A percentile compares a stretch with the other conserved stretches of the same genome.
These are phyloP conservation scores for Tribolium madens DNA, from an alignment of 1,140 invertebrate genomes.

Conservation along the genomic window DNA sequence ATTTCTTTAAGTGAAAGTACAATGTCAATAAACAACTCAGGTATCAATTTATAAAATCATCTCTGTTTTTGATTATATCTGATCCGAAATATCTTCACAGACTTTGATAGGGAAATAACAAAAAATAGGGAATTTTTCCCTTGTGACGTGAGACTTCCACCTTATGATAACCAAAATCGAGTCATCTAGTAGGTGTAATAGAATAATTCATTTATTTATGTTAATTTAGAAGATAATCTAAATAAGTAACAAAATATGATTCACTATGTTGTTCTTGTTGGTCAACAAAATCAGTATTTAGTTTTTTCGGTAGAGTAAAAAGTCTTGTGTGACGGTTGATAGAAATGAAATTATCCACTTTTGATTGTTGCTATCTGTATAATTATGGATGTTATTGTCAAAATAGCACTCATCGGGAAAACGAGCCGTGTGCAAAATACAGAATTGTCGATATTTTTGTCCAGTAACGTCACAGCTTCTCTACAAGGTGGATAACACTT, in stretches of 20 bases:
- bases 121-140: background rate
- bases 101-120: background rate
- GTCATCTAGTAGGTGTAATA: background rate
- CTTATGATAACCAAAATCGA: background rate
- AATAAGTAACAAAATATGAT: background rate
- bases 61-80: too few species aligned
- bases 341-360: too few species aligned
- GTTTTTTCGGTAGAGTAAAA: too few species aligned
- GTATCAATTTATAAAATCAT: background rate
- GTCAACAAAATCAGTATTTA: too few species aligned
- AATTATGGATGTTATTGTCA: slow-evolving; percentile 4
- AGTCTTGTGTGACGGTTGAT: too few species aligned
- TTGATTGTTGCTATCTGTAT: background rate
- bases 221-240: background rate
- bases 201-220: background rate
- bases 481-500: slow-evolving; percentile 26
- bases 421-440: slow-evolving; percentile 27
- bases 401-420: slow-evolving; percentile 13
- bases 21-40: background rate
- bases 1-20: background rate
- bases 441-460: slow-evolving; percentile 36
- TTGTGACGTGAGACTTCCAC: too few species aligned
- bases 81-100: background rate
- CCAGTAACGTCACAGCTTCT: slow-evolving; percentile 21
- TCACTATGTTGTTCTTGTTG: background rate